A percentile compares a stretch with the other conserved stretches of the same genome.
These are phyloP conservation scores for Poicephalus meyeri DNA, from an alignment of 2,113 vertebrate genomes.

Conservation along the genomic window DNA sequence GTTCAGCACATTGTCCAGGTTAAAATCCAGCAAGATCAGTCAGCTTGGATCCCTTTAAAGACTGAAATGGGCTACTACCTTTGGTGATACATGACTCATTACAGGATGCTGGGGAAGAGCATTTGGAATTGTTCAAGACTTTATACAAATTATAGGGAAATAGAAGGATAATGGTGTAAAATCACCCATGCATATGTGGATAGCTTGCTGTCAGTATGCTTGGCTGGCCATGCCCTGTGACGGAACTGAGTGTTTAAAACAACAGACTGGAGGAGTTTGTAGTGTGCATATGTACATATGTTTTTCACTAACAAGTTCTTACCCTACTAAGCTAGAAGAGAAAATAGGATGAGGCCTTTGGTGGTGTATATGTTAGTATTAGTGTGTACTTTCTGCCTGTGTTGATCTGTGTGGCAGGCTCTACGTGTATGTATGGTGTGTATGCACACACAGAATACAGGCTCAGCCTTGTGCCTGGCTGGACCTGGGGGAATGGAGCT, in stretches of 20 bases:
- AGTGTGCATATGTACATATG: not conserved
- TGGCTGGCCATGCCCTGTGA: not conserved
- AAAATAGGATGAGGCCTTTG: not conserved
- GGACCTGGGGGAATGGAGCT: not conserved
- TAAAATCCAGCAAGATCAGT: not conserved
- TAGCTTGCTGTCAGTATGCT: not conserved
- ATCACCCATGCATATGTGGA: not conserved
- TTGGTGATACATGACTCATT: not conserved
- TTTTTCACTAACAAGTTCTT: not conserved
- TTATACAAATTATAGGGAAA: not conserved
- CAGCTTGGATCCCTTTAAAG: not conserved
- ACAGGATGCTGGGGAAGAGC: not conserved
- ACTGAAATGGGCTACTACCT: not conserved
- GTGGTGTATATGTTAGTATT: not conserved
- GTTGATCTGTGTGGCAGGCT: rapidly evolving
- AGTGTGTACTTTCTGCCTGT: too few species aligned
- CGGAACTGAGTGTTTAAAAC: not conserved
- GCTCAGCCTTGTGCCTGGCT: not conserved
- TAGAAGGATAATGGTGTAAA: not conserved
- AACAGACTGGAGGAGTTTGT: not conserved
- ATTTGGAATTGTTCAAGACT: not conserved
- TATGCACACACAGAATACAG: not conserved
- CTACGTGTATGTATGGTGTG: rapidly evolving
- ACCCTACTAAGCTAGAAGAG: not conserved
- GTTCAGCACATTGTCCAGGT: not conserved